phyloP scores from a whole-genome alignment of 2,113 vertebrate species.

The Panurus biarmicus region DNA sequence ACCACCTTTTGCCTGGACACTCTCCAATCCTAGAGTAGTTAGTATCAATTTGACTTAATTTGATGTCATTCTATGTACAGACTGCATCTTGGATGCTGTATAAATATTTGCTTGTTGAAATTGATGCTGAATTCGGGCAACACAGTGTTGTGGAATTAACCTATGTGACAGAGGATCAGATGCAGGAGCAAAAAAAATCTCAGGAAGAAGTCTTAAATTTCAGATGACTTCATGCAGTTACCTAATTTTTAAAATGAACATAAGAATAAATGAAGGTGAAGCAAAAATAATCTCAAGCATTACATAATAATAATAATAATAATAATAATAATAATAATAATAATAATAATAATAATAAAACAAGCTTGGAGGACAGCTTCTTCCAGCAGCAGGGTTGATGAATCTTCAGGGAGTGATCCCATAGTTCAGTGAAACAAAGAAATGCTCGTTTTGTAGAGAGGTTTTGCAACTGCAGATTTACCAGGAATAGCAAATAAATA shows the following conservation, averaged over 20 bases:
- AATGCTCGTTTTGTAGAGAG: not conserved
- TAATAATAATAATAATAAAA: not conserved
- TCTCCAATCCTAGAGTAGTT: not conserved
- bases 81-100: not conserved
- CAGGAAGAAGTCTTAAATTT: not conserved
- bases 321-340: not conserved
- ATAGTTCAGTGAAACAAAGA: not conserved
- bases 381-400: not conserved
- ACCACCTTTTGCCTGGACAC: not conserved
- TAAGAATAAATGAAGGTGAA: not conserved
- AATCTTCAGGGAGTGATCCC: not conserved
- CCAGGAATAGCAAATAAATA: not conserved
- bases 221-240: not conserved
- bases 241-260: not conserved
- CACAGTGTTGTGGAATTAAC: not conserved
- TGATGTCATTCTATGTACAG: not conserved
- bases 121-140: not conserved
- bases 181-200: not conserved
- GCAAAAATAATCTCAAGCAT: not conserved
- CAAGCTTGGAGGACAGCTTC: not conserved
- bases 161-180: not conserved
- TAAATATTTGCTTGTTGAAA: constrained; percentile 32
- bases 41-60: not conserved
- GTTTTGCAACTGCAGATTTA: constrained; percentile 1
- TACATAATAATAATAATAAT: not conserved